Conservation (phyloP, 2,113 vertebrate genomes). For the Taxidea taxus region DNA sequence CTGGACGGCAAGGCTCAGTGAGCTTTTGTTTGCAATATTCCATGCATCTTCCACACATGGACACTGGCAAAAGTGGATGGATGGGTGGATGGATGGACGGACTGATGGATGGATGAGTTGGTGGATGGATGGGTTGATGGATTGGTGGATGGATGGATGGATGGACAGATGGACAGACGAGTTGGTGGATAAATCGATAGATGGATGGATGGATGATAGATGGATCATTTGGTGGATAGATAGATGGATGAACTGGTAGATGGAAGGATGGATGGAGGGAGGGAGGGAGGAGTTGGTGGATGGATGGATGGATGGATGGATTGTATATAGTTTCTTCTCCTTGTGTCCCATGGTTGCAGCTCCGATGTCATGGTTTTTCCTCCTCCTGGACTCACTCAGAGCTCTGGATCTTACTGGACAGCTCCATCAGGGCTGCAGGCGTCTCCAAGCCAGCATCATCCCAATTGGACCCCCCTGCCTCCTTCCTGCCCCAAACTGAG, state of each 20-base stretch:
- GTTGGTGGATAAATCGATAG: background rate
- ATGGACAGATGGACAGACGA: rapidly evolving
- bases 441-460: rapidly evolving
- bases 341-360: rapidly evolving
- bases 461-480: background rate
- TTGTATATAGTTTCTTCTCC: background rate
- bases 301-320: background rate
- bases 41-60: background rate
- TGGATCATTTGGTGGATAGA: background rate
- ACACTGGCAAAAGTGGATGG: too few relatives aligned
- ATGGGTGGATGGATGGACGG: background rate
- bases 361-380: too few relatives aligned
- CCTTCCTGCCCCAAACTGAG: too few relatives aligned
- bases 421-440: background rate
- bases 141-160: rapidly evolving
- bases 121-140: rapidly evolving
- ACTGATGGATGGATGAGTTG: rapidly evolving
- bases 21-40: background rate
- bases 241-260: too few relatives aligned
- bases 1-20: background rate
- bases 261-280: rapidly evolving
- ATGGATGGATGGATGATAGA: too few relatives aligned
- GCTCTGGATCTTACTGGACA: background rate
- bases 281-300: rapidly evolving
- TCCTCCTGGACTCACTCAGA: too few relatives aligned